phyloP scores from a whole-genome alignment of 2,888 invertebrate species.

The Barypeithes pellucidus region DNA sequence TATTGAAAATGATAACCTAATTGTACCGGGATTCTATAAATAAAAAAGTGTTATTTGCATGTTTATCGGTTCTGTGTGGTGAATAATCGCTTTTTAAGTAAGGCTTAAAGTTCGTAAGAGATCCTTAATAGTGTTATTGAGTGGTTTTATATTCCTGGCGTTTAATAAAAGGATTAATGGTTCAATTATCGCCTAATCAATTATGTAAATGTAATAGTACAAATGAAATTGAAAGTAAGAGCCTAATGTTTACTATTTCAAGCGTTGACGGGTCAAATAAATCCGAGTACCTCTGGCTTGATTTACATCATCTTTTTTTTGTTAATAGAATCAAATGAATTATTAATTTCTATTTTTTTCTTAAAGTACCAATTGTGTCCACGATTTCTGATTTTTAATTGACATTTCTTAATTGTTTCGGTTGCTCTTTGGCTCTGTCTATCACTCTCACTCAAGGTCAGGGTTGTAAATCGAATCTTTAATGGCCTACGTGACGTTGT shows the following conservation, averaged over 20 bases:
- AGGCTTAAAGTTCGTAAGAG: neutral
- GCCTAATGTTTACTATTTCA: neutral
- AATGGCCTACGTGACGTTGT: slow-evolving; percentile 11
- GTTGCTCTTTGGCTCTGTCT: no score
- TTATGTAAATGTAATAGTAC: neutral
- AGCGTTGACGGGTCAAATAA: neutral
- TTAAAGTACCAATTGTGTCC: no score
- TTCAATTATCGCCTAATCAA: slow-evolving; percentile 1
- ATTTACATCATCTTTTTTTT: slow-evolving; percentile 6
- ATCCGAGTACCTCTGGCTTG: neutral
- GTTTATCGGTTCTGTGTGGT: neutral
- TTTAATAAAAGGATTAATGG: neutral
- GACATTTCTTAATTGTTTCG: no score
- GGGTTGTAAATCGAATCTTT: neutral
- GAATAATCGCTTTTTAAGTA: neutral
- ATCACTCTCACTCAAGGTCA: neutral
- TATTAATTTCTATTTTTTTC: neutral
- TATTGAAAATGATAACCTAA: slow-evolving; percentile 2
- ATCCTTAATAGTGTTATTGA: neutral
- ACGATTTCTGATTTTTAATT: neutral
- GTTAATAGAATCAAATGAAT: neutral
- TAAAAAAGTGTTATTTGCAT: neutral
- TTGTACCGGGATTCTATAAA: neutral
- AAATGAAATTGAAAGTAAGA: slow-evolving; percentile 8
- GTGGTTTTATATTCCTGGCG: neutral